Base-by-base conservation (phyloP, 2,797 vertebrate genomes). In the Leptodactylus fallax region DNA sequence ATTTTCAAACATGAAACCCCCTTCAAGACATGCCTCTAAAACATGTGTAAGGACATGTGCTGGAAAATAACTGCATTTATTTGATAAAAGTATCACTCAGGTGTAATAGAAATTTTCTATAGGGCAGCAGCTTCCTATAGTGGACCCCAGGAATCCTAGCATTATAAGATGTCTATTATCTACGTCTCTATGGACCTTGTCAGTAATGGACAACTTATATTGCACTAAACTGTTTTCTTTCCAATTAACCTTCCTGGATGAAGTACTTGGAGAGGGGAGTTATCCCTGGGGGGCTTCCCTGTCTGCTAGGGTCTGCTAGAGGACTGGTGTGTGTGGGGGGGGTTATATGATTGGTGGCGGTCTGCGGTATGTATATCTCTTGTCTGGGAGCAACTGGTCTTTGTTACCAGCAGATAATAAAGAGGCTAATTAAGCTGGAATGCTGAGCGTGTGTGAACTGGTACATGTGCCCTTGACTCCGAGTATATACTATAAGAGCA, bases 321-420 rank as follows among this genome's bases (percentile, higher is more conserved):
- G 87, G 47, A 87, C 86, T 83, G 76, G 53, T 23, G 58, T 17
- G 51, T 8, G 51, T 8, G 51, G 51, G 3, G 67, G 79, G 60
- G 0, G 51, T 80, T 78, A 81, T 81, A 87, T 81, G 80, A 7
- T 74, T 88, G 88, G 69, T 27, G 77, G 36, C 5, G 6, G 84
- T 56, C 89, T 86, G 85, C 90, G 72, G 81, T 91, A 25, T 47
- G 0, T 87, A 69, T 85, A 80, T 88, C 83, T 91, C 71, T 88
- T 72, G 88, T 77, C 83, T 85, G 91, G 16, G 90, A 85, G 91
- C 0, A 67, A 85, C 93, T 95, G 94, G 91, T 91, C 93, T 91
- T 92, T 90, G 91, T 95, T 93, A 91, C 76, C 63, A 90, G 69
- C 93, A 93, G 94, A 93, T 95, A 94, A 93, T 95, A 95, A 94